phyloP scores from a whole-genome alignment of 2,113 vertebrate genomes.

The Mastomys coucha region DNA sequence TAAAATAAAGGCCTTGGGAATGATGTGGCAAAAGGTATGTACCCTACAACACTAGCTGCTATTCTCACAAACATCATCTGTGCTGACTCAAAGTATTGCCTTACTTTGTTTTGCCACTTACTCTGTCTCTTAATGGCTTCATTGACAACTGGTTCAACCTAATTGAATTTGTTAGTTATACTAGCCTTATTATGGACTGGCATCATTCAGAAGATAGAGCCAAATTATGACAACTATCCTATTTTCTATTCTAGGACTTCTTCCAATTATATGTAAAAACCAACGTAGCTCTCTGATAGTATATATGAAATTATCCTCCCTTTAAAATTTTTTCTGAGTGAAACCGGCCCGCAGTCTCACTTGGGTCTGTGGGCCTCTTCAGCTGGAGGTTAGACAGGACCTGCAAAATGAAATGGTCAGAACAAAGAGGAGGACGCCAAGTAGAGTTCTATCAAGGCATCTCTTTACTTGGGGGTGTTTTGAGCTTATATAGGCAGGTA shows the following conservation, averaged over 20 bases:
- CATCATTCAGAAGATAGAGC: background rate
- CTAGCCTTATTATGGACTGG: background rate
- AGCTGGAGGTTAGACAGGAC: no score
- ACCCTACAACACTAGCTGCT: background rate
- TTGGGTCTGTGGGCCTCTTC: no score
- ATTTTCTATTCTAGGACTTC: background rate
- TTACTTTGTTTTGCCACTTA: background rate
- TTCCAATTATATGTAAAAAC: background rate
- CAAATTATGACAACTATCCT: background rate
- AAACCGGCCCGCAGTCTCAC: no score
- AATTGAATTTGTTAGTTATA: background rate
- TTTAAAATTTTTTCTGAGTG: conserved; percentile 34
- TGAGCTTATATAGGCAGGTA: no score
- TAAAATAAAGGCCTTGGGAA: background rate
- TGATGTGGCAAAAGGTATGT: background rate
- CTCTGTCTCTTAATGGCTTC: background rate
- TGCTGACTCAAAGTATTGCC: background rate
- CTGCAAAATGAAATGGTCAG: no score
- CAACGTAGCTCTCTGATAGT: background rate
- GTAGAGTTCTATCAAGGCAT: no score
- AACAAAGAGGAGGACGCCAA: no score
- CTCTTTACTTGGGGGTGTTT: no score
- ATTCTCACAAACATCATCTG: background rate
- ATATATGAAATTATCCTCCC: background rate
- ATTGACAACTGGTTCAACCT: background rate